phyloP scores from a whole-genome alignment of 2,797 vertebrate genomes.

The Hyperoplus immaculatus region DNA sequence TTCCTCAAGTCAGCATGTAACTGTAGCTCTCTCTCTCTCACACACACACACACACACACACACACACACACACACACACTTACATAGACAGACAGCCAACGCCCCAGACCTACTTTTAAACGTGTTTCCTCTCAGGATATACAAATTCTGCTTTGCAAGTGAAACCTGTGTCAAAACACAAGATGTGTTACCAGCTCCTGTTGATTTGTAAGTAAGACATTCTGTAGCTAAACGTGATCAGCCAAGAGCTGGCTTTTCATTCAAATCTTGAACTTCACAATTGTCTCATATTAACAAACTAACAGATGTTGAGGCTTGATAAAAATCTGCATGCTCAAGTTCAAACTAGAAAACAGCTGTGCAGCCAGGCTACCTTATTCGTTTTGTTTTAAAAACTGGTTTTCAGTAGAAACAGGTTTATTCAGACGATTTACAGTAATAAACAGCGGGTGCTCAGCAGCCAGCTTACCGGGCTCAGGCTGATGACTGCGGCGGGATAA shows the following conservation, averaged over 20 bases:
- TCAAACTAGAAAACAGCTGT: background rate
- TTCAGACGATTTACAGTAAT: background rate
- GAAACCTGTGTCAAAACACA: conserved; percentile 15
- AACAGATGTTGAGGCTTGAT: background rate
- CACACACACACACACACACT: conserved; percentile 9
- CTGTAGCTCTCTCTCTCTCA: conserved; percentile 48
- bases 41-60: conserved; percentile 24
- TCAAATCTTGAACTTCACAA: background rate
- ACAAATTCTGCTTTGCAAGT: conserved; percentile 36
- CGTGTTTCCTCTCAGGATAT: conserved; percentile 59
- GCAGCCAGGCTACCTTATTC: background rate
- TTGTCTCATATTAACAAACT: background rate
- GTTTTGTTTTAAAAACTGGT: background rate
- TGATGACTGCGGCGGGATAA: conserved; percentile 36
- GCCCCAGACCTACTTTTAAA: conserved; percentile 71
- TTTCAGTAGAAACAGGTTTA: background rate
- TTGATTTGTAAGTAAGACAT: background rate
- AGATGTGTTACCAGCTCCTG: conserved; percentile 2
- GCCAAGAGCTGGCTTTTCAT: background rate
- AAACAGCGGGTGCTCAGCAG: background rate
- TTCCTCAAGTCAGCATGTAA: conserved; percentile 76
- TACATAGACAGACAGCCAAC: conserved; percentile 69
- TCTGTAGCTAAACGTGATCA: background rate
- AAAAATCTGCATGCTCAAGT: background rate
- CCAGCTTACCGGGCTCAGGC: conserved; percentile 61